A percentile compares a stretch with the other conserved stretches of the same genome.
phyloP scores from a whole-genome alignment of 2,888 invertebrate species.

The Polia nebulosa region DNA sequence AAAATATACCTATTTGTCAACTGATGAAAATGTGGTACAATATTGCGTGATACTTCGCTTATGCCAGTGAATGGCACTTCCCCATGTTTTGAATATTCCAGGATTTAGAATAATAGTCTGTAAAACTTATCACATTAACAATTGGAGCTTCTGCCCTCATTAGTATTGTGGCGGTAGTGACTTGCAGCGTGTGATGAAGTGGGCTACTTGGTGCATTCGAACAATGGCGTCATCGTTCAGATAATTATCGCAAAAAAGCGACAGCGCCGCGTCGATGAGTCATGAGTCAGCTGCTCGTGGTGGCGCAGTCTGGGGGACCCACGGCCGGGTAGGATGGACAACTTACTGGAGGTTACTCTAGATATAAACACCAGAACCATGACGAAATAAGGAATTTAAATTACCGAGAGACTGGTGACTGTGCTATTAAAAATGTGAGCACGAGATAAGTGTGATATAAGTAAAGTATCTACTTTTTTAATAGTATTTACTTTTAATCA shows the following conservation, averaged over 20 bases:
- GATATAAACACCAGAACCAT: not conserved
- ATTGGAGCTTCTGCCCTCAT: conserved; percentile 36
- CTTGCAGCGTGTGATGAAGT: conserved; percentile 59
- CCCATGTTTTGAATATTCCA: too few species aligned
- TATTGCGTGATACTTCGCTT: too few species aligned
- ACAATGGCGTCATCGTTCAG: conserved; percentile 65
- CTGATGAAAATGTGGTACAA: too few species aligned
- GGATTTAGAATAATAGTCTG: not conserved
- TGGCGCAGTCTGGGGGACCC: conserved; percentile 8
- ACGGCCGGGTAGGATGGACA: not conserved
- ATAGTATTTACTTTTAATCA: conserved; percentile 50
- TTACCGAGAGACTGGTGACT: not conserved
- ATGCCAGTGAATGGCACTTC: too few species aligned
- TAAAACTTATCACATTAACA: not conserved
- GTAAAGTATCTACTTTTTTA: too few species aligned
- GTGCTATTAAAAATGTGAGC: not conserved
- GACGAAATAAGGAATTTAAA: not conserved
- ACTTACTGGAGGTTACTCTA: not conserved
- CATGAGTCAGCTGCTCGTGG: conserved; percentile 66
- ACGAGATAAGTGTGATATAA: not conserved
- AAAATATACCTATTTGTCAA: too few species aligned
- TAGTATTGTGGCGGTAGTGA: conserved; percentile 25
- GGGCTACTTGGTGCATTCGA: conserved; percentile 55
- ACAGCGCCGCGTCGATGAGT: conserved; percentile 61
- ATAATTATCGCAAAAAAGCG: conserved; percentile 69